Evolutionary conservation across 2,888 invertebrate species (phyloP).

Genomic region (Phasia obesa): DNA sequence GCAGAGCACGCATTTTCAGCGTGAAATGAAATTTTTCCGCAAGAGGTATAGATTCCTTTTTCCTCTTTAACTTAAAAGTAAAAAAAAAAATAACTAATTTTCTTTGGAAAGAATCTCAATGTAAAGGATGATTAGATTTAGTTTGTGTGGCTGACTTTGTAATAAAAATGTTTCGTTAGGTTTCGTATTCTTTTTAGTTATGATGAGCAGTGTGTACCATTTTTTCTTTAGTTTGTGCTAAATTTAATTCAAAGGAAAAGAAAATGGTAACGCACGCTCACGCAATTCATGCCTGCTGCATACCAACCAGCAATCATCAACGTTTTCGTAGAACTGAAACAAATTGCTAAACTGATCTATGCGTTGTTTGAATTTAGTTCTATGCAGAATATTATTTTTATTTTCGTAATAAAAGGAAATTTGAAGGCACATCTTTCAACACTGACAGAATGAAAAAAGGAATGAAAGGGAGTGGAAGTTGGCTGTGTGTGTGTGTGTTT

Average conservation of each 20-base stretch:
- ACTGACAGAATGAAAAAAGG: no score
- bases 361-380: background rate
- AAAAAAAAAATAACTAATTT: conserved; percentile 36
- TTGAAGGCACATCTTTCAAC: background rate
- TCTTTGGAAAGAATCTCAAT: conserved; percentile 41
- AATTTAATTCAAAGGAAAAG: conserved; percentile 34
- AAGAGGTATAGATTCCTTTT: conserved; percentile 73
- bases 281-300: conserved; percentile 79
- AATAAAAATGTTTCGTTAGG: background rate
- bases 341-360: conserved; percentile 49
- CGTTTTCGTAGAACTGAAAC: conserved; percentile 36
- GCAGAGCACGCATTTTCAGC: conserved; percentile 82
- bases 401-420: background rate
- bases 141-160: background rate
- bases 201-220: conserved; percentile 43
- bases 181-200: conserved; percentile 10
- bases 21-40: conserved; percentile 81
- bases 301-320: background rate
- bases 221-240: conserved; percentile 17
- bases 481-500: no score
- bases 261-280: conserved; percentile 80
- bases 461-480: no score
- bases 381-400: background rate
- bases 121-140: conserved; percentile 53
- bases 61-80: background rate